Conservation (phyloP, 1,140 invertebrate genomes). For the Microplitis mediator region DNA sequence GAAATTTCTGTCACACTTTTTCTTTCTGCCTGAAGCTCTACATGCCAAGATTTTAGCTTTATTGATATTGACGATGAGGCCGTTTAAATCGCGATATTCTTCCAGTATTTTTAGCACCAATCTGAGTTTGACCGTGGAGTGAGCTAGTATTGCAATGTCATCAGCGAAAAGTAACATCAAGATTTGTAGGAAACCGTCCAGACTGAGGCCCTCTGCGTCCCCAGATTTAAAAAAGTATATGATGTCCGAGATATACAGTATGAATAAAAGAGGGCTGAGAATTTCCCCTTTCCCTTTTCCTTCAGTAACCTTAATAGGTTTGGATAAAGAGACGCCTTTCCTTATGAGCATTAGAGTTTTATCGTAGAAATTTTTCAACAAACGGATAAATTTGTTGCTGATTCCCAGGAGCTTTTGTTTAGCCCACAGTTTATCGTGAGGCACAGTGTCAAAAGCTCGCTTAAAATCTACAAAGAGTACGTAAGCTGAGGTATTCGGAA, state of each 20-base stretch:
- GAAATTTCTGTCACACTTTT: no score
- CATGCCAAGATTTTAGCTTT: no score
- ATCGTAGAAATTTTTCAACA: not conserved
- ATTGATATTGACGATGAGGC: no score
- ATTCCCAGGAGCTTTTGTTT: not conserved
- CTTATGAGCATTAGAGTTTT: not conserved
- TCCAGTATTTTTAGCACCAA: no score
- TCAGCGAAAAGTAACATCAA: conserved; percentile 31
- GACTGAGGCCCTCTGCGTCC: not conserved
- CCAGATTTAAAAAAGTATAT: not conserved
- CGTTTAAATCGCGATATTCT: no score
- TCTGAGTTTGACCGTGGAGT: not conserved
- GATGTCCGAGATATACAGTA: not conserved
- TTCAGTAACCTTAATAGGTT: not conserved
- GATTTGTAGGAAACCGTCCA: not conserved
- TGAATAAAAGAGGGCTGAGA: conserved; percentile 9
- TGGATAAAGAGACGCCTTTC: not conserved
- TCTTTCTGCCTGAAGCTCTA: no score
- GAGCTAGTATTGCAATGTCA: conserved; percentile 24
- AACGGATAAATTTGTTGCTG: not conserved
- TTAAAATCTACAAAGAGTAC: no score
- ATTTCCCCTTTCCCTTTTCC: not conserved
- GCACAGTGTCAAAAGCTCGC: no score
- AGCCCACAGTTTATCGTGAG: not conserved
- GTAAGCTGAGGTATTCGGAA: no score